Evolutionary conservation across 2,797 vertebrate species (phyloP), one percentile per base, ranked within the genome.

Genomic region (Poecilia picta): DNA sequence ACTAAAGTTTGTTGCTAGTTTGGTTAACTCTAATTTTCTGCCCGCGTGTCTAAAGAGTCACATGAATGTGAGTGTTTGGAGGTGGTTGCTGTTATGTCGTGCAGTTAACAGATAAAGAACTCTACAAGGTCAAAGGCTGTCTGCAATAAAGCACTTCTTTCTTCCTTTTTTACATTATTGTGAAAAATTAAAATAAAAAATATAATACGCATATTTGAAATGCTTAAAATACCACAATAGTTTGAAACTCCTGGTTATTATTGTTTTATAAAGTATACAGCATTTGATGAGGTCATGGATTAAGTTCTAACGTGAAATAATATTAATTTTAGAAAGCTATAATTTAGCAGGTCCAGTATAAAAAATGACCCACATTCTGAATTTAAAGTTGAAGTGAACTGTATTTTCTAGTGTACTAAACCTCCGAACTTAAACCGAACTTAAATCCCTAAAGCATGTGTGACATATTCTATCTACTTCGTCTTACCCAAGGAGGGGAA

Each of bases 401-500:
- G 8, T 12, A 41, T 57, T 57, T 57, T 57, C 6, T 51, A 7
- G 20, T 51, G 20, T 23, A 51, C 20, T 46, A 64, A 12, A 31
- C 18, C 13, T 72, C 68, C 55, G 25, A 18, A 8, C 71, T 55
- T 43, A 0, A n/a, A n/a, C n/a, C n/a, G n/a, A n/a, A n/a, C n/a
- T n/a, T n/a, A n/a, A 1, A 23, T 64, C 18, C 43, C 46, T 18
- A 31, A 33, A 0, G 45, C 78, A 71, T 12, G 79, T 79, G 41
- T n/a, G 55, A 75, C 73, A 72, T 12, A 78, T 76, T n/a, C n/a
- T n/a, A n/a, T 23, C 64, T 64, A 74, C 18, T 51, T 25, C 5
- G 74, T 77, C 73, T 85, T 47, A 46, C 82, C 62, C 12, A 39
- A 84, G 78, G 88, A 82, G 78, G 84, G 80, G 39, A 89, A 94